Evolutionary conservation across 1,140 invertebrate genomes (phyloP), one percentile per base, ranked within the genome.

Genomic region (Drosophila athabasca): DNA sequence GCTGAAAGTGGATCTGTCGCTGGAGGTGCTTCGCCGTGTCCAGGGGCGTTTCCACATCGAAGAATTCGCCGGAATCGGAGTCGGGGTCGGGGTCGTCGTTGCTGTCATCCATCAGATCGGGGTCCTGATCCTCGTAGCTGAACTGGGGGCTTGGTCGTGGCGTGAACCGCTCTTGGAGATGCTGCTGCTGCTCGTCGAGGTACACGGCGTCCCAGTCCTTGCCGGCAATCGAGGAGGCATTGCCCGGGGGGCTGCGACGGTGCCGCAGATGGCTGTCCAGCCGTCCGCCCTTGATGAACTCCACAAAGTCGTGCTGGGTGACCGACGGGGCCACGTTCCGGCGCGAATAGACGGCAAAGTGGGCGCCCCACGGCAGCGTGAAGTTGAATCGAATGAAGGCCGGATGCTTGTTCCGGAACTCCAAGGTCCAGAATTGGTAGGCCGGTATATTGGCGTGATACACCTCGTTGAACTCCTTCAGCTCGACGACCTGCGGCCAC

Each of bases 281-380:
- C 19, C 96, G 93, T 22, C 96, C 96, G 17, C 96, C 96, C 87
- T 96, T 95, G 71, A 97, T 95, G 90, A 97, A 97, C 93, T 98
- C 97, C 15, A 97, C 96, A 91, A 99, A 98, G 91, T 99, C 98
- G 91, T 98, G 98, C 91, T 98, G 97, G 26, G 97, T 98, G 65
- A 99, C 96, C 84, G 97, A 97, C 0, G 98, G 98, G 0, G 96
- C 96, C 22, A 97, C 96, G 92, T 98, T 98, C 70, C 97, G 94
- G 69, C 97, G 94, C 3, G 97, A 97, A 92, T 98, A 99, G 55
- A 99, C 96, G 29, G 97, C 98, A 87, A 99, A 96, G 92, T 98
- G 97, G 11, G 97, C 96, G 77, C 96, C 96, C 94, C 96, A 96
- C 0, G 97, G 96, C 73, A 98, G 92, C 8, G 96, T 97, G 79